phyloP scores from a whole-genome alignment of 2,797 vertebrate species.

The Nyctibius grandis region DNA sequence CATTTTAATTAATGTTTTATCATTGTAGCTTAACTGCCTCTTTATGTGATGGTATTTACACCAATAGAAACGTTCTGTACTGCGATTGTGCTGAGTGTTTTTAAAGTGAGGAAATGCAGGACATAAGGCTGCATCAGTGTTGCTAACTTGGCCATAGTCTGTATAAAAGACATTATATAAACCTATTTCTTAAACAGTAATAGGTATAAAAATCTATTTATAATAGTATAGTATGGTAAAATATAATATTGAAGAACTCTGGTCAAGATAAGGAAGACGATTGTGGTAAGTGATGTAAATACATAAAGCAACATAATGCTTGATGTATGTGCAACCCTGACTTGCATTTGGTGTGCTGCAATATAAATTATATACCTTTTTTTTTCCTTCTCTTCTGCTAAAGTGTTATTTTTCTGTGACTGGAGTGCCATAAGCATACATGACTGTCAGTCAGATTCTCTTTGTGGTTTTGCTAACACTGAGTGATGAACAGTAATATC shows the following conservation, averaged over 20 bases:
- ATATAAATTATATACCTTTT: background rate
- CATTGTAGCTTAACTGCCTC: background rate
- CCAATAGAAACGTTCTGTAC: background rate
- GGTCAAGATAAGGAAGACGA: background rate
- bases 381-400: background rate
- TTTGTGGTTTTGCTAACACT: background rate
- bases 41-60: background rate
- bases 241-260: background rate
- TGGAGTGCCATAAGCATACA: background rate
- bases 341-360: background rate
- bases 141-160: background rate
- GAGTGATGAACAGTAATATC: background rate
- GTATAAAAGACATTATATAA: background rate
- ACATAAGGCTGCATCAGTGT: background rate
- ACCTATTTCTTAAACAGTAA: background rate
- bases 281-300: background rate
- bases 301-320: background rate
- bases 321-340: background rate
- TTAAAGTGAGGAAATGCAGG: background rate
- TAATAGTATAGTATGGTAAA: no score
- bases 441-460: background rate
- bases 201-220: background rate
- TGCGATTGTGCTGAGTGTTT: background rate
- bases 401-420: background rate
- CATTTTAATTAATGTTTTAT: background rate